phyloP scores from a whole-genome alignment of 2,113 vertebrate genomes.

The Microcebus tavaratra region DNA sequence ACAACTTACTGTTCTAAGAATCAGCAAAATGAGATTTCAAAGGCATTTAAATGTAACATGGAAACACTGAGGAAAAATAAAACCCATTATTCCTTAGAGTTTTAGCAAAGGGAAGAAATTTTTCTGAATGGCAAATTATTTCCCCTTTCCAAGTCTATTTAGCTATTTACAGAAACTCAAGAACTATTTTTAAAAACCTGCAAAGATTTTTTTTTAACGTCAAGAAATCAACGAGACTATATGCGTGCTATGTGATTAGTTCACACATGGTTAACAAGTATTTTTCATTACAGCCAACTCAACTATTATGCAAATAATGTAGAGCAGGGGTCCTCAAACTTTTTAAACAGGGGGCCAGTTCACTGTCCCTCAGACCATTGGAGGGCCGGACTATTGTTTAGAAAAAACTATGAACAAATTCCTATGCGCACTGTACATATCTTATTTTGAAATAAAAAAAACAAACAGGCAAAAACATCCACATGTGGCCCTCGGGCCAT shows the following conservation, averaged over 20 bases:
- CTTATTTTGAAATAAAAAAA: no score
- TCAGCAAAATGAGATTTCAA: neutral
- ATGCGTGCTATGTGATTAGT: neutral
- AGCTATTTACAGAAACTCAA: constrained; percentile 25
- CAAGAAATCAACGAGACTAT: constrained; percentile 27
- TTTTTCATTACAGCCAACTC: neutral
- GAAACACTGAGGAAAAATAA: neutral
- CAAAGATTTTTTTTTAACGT: neutral
- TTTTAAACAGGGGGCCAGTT: no score
- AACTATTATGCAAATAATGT: constrained; percentile 40
- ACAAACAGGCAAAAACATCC: no score
- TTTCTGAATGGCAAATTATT: constrained; percentile 30
- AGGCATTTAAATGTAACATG: constrained; percentile 49
- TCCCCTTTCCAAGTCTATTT: constrained; percentile 22
- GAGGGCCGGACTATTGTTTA: no score
- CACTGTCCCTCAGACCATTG: no score
- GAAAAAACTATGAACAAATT: no score
- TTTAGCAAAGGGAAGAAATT: neutral
- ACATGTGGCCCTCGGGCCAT: no score
- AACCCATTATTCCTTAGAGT: neutral
- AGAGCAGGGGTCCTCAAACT: neutral
- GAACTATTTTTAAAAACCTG: constrained; percentile 11
- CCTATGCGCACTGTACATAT: no score
- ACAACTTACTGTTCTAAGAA: neutral
- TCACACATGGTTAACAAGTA: neutral